Conservation (phyloP, 2,797 vertebrate genomes). For the Scarus forsteni region DNA sequence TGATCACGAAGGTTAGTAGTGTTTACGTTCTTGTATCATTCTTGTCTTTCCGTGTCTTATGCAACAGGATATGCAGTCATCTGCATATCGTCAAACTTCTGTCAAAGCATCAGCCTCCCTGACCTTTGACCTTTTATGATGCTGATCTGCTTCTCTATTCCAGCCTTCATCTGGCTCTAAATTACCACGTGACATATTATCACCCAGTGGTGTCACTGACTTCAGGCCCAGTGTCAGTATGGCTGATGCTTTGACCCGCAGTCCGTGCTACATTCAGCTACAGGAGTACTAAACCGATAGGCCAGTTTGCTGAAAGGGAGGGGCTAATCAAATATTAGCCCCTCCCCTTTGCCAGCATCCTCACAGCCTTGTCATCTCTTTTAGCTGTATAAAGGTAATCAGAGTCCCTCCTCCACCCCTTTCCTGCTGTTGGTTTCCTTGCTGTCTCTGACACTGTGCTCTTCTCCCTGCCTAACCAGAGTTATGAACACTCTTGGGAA, state of each 20-base stretch:
- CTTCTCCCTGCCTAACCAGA: slow-evolving; percentile 87
- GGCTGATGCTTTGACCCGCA: slow-evolving; percentile 37
- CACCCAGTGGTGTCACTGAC: no score
- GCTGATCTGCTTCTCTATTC: background rate
- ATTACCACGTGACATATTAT: background rate
- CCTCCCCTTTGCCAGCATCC: slow-evolving; percentile 56
- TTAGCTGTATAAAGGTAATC: slow-evolving; percentile 64
- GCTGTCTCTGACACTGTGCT: slow-evolving; percentile 86
- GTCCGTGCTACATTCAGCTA: background rate
- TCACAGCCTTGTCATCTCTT: slow-evolving; percentile 71
- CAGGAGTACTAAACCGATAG: slow-evolving; percentile 15
- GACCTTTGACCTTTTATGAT: background rate
- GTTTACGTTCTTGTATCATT: slow-evolving; percentile 26
- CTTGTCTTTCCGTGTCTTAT: slow-evolving; percentile 28
- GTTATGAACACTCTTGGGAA: slow-evolving; percentile 88
- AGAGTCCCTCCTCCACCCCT: slow-evolving; percentile 84
- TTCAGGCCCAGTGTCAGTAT: background rate
- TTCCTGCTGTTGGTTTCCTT: slow-evolving; percentile 82
- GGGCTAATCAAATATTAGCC: slow-evolving; percentile 66
- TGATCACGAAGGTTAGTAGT: slow-evolving; percentile 78
- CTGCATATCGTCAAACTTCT: slow-evolving; percentile 3
- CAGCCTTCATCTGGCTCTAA: background rate
- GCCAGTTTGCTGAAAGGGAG: slow-evolving; percentile 66
- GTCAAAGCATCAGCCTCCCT: slow-evolving; percentile 22
- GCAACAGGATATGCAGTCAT: background rate